Conservation (phyloP, 2,113 vertebrate species). For the Apaloderma vittatum region DNA sequence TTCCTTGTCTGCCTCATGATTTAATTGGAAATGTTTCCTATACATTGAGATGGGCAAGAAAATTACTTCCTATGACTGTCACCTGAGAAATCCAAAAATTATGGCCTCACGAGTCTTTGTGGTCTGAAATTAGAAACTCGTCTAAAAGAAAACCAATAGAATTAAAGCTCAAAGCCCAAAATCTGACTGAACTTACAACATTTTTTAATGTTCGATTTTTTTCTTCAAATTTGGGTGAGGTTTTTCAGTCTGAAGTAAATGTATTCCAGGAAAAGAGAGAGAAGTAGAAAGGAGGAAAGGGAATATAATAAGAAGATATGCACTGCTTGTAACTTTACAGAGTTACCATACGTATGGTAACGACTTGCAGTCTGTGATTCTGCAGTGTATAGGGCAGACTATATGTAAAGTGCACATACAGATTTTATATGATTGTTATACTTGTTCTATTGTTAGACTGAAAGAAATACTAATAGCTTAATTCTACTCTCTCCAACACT, state of each 20-base stretch:
- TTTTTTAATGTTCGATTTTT: not conserved
- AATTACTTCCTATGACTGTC: not conserved
- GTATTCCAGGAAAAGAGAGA: accelerated
- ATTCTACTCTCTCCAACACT: not conserved
- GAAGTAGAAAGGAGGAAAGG: not conserved
- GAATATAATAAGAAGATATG: not conserved
- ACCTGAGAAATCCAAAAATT: not conserved
- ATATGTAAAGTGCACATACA: not conserved
- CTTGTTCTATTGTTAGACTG: not conserved
- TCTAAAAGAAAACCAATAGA: not conserved
- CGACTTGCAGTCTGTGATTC: not conserved
- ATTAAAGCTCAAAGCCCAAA: not conserved
- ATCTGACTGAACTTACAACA: not conserved
- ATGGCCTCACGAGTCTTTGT: not conserved
- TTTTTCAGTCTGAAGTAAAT: not conserved
- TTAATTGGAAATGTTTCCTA: not conserved
- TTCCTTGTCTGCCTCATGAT: not conserved
- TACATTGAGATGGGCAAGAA: not conserved
- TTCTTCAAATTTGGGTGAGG: not conserved
- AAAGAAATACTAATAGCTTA: not conserved
- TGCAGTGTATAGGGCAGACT: not conserved
- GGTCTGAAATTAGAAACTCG: not conserved
- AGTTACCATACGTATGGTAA: not conserved
- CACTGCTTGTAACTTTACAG: not conserved
- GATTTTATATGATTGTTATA: not conserved